These are phyloP conservation scores for Galerucella nymphaeae DNA, from an alignment of 2,888 invertebrate genomes.

Conservation along the genomic window DNA sequence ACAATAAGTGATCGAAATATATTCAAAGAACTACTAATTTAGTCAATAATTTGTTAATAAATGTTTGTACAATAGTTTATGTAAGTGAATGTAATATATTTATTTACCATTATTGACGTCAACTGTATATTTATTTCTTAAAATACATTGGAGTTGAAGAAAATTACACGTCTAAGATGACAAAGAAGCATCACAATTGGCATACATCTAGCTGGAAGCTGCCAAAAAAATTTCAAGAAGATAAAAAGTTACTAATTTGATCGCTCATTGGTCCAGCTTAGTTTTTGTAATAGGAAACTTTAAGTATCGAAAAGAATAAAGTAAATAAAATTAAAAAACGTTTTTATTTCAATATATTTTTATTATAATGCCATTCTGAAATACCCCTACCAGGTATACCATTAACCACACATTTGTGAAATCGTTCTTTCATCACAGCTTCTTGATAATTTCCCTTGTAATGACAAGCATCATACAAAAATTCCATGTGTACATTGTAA, in stretches of 20 bases:
- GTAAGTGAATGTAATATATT: not conserved
- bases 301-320: not conserved
- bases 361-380: slow-evolving; percentile 78
- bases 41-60: slow-evolving; percentile 40
- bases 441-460: slow-evolving; percentile 74
- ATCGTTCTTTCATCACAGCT: slow-evolving; percentile 75
- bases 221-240: too few species aligned
- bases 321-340: not conserved
- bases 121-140: not conserved
- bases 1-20: slow-evolving; percentile 25
- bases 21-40: slow-evolving; percentile 37
- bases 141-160: too few species aligned
- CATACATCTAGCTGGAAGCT: too few species aligned
- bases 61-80: slow-evolving; percentile 32
- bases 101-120: not conserved
- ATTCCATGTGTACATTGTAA: slow-evolving; percentile 68
- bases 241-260: too few species aligned
- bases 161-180: too few species aligned
- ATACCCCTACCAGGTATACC: slow-evolving; percentile 76
- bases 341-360: slow-evolving; percentile 48
- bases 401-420: slow-evolving; percentile 69
- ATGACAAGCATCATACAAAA: slow-evolving; percentile 71
- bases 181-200: too few species aligned
- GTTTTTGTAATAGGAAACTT: too few species aligned
- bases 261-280: too few species aligned